phyloP scores from a whole-genome alignment of 1,140 invertebrate genomes.

The Sesamia nonagrioides region DNA sequence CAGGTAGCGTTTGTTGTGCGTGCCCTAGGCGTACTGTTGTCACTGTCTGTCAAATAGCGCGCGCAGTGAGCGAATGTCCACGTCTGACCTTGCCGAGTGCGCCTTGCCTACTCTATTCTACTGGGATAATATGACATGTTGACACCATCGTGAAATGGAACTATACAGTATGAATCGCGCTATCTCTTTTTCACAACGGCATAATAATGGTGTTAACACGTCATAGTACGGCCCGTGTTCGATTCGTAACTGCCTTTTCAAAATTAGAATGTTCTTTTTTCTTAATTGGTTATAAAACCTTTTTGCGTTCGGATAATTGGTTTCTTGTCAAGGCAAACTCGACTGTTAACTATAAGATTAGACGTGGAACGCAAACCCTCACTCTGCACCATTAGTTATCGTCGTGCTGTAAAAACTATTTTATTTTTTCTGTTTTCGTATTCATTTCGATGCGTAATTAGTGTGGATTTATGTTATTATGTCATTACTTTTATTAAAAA shows the following conservation, averaged over 20 bases:
- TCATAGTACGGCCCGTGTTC: no score
- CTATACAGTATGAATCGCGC: no score
- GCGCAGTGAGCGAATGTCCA: slow-evolving; percentile 76
- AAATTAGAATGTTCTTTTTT: not conserved
- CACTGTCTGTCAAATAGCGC: slow-evolving; percentile 84
- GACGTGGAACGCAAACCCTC: slow-evolving; percentile 78
- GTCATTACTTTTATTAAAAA: slow-evolving; percentile 79
- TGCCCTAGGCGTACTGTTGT: slow-evolving; percentile 86
- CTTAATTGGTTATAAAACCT: not conserved
- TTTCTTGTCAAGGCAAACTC: slow-evolving; percentile 60
- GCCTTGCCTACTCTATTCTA: slow-evolving; percentile 54
- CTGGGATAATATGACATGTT: not conserved
- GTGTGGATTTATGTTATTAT: slow-evolving; percentile 85
- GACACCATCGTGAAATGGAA: not conserved
- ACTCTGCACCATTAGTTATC: slow-evolving; percentile 85
- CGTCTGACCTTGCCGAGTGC: slow-evolving; percentile 77
- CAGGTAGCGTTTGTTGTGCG: slow-evolving; percentile 87
- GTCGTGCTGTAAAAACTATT: slow-evolving; percentile 84
- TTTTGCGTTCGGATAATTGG: not conserved
- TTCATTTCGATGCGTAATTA: slow-evolving; percentile 85
- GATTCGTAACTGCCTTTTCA: not conserved
- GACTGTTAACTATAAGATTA: slow-evolving; percentile 62
- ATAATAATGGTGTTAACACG: no score
- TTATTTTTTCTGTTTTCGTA: slow-evolving; percentile 72
- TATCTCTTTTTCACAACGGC: no score